Evolutionary conservation across 2,113 vertebrate genomes (phyloP).

Genomic region (Speoplatyrhinus poulsoni): DNA sequence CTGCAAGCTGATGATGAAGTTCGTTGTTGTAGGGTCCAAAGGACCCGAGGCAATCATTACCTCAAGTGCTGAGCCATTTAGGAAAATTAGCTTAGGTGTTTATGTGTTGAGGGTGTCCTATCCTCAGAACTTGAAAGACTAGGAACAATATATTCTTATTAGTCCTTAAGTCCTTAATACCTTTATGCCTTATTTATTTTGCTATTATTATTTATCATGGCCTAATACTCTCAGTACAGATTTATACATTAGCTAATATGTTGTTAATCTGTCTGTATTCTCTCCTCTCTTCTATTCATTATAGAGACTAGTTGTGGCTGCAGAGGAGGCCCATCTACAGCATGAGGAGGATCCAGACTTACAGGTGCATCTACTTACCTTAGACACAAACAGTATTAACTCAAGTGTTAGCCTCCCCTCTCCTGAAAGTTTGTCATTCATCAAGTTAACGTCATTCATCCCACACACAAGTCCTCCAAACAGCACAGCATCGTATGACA

Average conservation of each 20-base stretch:
- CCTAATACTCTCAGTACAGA: conserved; percentile 2
- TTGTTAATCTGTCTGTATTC: not conserved
- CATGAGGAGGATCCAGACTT: conserved; percentile 94
- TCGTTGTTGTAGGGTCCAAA: conserved; percentile 49
- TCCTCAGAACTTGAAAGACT: not conserved
- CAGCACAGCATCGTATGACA: conserved; percentile 20
- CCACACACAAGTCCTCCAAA: not conserved
- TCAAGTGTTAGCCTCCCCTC: not conserved
- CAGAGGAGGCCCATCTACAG: conserved; percentile 95
- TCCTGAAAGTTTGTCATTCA: conserved; percentile 4
- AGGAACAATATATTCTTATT: not conserved
- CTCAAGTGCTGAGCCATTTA: conserved; percentile 61
- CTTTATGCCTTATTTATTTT: conserved; percentile 11
- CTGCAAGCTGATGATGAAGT: conserved; percentile 45
- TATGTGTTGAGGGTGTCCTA: not conserved
- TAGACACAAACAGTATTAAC: too few species aligned
- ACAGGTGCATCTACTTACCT: conserved; percentile 77
- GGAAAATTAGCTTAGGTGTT: conserved; percentile 44
- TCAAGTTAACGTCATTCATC: conserved; percentile 8
- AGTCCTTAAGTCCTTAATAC: not conserved
- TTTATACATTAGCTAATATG: conserved; percentile 6
- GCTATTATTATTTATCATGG: not conserved
- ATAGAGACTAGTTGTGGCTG: conserved; percentile 94
- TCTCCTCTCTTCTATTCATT: not conserved
- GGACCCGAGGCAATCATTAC: conserved; percentile 57